Evolutionary conservation across 2,888 invertebrate species (phyloP), one percentile per base, ranked within the genome.

Genomic region (Tyria jacobaeae): DNA sequence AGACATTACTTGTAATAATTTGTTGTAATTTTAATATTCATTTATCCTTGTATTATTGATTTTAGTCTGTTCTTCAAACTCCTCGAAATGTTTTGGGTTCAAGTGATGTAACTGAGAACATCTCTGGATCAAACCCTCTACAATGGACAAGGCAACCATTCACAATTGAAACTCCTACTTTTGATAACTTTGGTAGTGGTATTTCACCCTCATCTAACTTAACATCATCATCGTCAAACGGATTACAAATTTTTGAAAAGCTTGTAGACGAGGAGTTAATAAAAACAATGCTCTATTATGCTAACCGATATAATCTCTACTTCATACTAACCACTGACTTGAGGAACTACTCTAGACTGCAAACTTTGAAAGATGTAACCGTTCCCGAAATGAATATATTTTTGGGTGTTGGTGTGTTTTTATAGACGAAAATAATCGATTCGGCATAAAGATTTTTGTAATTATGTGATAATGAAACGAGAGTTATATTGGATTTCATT

Each of bases 131-230:
- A 34, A 14, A 1, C 48, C 48, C 48, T 49, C 24, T 56, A 37
- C 56, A 56, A 56, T 49, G 48, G 56, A 56, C 56, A 48, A 56
- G 48, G 24, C 47, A 55, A 55, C 55, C 55, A 55, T 44, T 55
- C 27, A 17, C 27, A 31, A 55, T 55, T 44, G 55, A 56, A 56
- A 56, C 47, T 35, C 56, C 34, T 47, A 31, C 41, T 58, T 47
- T 52, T 47, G 58, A 58, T 47, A 44, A 58, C n/a, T 58, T 58
- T 58, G 51, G 41, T 56, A 56, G 56, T 49, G 48, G 56, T 48
- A 56, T 56, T 56, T 56, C 48, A 56, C 34, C 48, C 31, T 56
- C 56, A 37, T 56, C 48, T 48, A 48, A 48, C 47, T 56, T 56
- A 56, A 48, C 56, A 56, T 48, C 56, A 48, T 56, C 56, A n/a